Percentiles rank a stretch among this genome's conserved stretches.
Evolutionary conservation across 1,140 invertebrate species (phyloP).

Genomic region (Trichonephila inaurata): DNA sequence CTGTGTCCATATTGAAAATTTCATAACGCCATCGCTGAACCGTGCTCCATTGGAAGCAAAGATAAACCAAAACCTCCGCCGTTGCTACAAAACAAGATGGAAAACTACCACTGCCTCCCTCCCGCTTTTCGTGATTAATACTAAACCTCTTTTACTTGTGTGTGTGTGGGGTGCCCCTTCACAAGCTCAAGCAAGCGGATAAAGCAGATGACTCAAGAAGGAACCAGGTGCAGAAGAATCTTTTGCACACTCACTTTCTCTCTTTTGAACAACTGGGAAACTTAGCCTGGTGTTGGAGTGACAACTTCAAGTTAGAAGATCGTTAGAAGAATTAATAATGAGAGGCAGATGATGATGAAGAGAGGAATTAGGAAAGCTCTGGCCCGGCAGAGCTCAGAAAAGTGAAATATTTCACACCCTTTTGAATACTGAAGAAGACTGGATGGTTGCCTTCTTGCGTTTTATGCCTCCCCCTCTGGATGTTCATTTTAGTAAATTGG

Average conservation of each 20-base stretch:
- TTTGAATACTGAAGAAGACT: constrained; percentile 73
- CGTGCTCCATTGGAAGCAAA: constrained; percentile 66
- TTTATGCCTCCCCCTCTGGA: not conserved
- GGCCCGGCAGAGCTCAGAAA: constrained; percentile 27
- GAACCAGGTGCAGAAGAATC: constrained; percentile 59
- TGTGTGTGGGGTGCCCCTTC: constrained; percentile 12
- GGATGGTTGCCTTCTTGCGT: not conserved
- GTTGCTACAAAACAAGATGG: constrained; percentile 52
- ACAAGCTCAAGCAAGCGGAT: constrained; percentile 60
- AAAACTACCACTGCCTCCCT: constrained; percentile 26
- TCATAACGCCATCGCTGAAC: constrained; percentile 75
- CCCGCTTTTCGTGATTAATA: constrained; percentile 65
- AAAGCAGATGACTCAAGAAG: constrained; percentile 74
- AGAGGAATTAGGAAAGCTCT: constrained; percentile 53
- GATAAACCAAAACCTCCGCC: constrained; percentile 73
- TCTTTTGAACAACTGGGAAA: constrained; percentile 41
- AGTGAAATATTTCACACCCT: constrained; percentile 74
- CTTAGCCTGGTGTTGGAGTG: constrained; percentile 64
- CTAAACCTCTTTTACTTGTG: constrained; percentile 59
- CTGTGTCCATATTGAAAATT: constrained; percentile 76
- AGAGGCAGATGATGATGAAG: constrained; percentile 69
- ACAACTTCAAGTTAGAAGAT: constrained; percentile 75
- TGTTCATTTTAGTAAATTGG: constrained; percentile 66
- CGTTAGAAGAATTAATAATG: constrained; percentile 75
- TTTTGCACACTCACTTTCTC: constrained; percentile 37